Percentiles rank a stretch among this genome's conserved stretches.
Evolutionary conservation across 2,797 vertebrate genomes (phyloP).

Genomic region (Megalops cyprinoides): DNA sequence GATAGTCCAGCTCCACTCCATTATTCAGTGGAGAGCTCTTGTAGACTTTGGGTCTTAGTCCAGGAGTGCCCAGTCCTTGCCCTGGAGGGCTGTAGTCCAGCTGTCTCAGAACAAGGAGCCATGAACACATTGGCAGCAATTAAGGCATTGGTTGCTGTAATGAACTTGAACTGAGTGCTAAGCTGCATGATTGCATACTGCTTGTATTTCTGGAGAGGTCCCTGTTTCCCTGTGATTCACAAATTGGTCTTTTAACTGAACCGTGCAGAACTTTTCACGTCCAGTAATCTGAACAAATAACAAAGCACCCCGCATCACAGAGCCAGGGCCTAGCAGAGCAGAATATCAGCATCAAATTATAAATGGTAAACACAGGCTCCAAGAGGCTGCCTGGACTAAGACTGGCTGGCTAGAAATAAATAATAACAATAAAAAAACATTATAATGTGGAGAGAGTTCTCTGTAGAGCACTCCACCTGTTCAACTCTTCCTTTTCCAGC

Average conservation of each 20-base stretch:
- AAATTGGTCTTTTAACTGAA: too few relatives aligned
- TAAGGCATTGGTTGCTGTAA: neutral
- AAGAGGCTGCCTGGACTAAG: neutral
- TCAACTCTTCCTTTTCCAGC: too few relatives aligned
- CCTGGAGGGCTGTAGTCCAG: neutral
- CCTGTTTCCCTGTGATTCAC: neutral
- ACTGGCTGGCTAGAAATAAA: neutral
- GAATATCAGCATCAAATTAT: neutral
- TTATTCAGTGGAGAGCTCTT: neutral
- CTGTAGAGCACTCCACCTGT: conserved; percentile 20
- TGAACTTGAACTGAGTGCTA: neutral
- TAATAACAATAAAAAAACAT: too few relatives aligned
- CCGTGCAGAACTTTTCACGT: neutral
- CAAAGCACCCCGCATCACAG: neutral
- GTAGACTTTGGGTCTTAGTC: neutral
- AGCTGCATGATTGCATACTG: too few relatives aligned
- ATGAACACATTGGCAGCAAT: neutral
- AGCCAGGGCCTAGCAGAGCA: neutral
- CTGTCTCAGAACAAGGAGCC: neutral
- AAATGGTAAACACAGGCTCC: neutral
- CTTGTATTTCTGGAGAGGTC: neutral
- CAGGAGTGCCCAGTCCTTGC: neutral
- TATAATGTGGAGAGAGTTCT: neutral
- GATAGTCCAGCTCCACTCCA: too few relatives aligned
- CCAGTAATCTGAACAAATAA: neutral